Base-by-base conservation (phyloP, 2,888 invertebrate genomes). In the Pilophorus perplexus region DNA sequence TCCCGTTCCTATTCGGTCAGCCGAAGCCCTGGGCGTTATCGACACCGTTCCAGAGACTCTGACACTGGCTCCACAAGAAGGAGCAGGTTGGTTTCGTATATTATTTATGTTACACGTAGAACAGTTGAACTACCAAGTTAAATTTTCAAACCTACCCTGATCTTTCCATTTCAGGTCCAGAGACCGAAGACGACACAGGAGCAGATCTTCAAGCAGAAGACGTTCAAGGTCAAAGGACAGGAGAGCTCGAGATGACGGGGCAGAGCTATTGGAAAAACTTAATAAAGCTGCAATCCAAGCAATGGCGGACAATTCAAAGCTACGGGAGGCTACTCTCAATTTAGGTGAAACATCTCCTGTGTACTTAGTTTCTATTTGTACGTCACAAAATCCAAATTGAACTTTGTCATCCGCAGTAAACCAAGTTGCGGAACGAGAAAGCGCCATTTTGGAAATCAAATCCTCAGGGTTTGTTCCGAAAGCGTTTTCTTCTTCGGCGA, bases 241-340 rank as follows among this genome's bases (percentile, higher is more conserved):
- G n/a, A 22, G 52, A 27, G 57, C 52, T 5, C 42, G 52, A 16
- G 66, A 66, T 48, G 70, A 70, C 62, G 67, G 68, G 3, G 48
- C 62, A 14, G 70, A 68, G 25, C 48, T 70, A 14, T 59, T 70
- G 12, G 66, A 64, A 18, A 70, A 65, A 23, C 42, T 70, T 2
- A 70, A 70, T 40, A 70, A 70, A 27, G 70, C 70, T 38, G 70
- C 70, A 6, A 46, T 69, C 20, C 67, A 68, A 65, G 70, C 70
- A 27, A 67, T 70, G 62, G 64, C 68, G 10, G 68, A 68, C 25
- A 70, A 70, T 28, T 55, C 46, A 14, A 68, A 68, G 33, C 52
- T 57, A 14, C 25, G 67, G 14, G 69, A 69, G 48, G 62, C 37
- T 16, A 62, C 59, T 10, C 54, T 64, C 37, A 54, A 55, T 46